Evolutionary conservation across 2,888 invertebrate genomes (phyloP), one percentile per base, ranked within the genome.

Genomic region (Brachyptera risi): DNA sequence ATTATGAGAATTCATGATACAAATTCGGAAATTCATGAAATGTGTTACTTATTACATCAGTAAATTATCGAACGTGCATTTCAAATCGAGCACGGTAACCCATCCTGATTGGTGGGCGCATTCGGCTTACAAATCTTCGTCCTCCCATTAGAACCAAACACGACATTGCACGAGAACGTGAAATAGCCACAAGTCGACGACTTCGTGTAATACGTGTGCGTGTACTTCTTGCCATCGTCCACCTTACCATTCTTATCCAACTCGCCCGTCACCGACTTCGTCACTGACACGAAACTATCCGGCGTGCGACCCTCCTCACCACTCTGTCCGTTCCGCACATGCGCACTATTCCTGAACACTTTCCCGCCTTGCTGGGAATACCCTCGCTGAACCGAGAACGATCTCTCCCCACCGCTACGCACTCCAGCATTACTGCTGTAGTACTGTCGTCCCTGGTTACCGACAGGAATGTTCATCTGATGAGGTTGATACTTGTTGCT

Each of bases 181-280:
- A 92, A 91, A 71, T 90, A 90, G 7, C 92, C 92, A 72, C 92
- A 92, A 1, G 88, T 90, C 1, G 91, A 91, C 7, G 90, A 89
- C 74, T 92, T 92, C 0, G 91, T 90, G 69, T 89, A 92, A 74
- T 90, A 92, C 0, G 88, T 87, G 66, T 87, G 87, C 1, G 87
- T 84, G 70, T 83, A 86, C 74, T 87, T 87, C 71, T 88, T 86
- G 61, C 83, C 83, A 37, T 75, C 72, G 27, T 77, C 71, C 69
- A 76, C 75, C 27, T 63, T 61, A 15, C 59, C 31, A 68, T 80
- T 82, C 70, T 81, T 80, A 66, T 84, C 85, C 67, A 88, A 76
- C 68, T 84, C 85, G 4, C 90, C 88, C 0, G 89, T 87, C 56
- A 90, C 86, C 1, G 90, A 90, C 73, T 88, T 91, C 1, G 89